A percentile compares a stretch with the other conserved stretches of the same genome.
Conservation (phyloP, 2,113 vertebrate species). For the Toxotes chatareus region DNA sequence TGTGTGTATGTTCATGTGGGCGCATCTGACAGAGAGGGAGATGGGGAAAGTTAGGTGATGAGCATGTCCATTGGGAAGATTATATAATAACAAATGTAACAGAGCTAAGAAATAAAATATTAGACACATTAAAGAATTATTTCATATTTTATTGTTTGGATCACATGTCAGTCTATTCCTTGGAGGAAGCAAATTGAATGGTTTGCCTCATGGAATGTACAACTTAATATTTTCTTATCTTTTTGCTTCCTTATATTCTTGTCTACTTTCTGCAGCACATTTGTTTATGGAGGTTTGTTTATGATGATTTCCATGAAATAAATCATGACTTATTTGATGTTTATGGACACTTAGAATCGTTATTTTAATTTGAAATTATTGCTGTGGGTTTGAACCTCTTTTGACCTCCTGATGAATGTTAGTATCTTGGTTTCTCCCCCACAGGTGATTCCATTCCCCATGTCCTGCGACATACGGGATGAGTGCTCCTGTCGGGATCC, state of each 20-base stretch:
- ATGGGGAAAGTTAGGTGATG: neutral
- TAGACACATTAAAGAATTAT: neutral
- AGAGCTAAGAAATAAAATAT: neutral
- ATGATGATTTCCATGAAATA: neutral
- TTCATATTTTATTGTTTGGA: neutral
- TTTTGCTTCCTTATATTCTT: neutral
- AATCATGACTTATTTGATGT: neutral
- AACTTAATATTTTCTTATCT: neutral
- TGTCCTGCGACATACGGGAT: slow-evolving; percentile 93
- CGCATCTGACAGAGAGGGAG: neutral
- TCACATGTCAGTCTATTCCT: neutral
- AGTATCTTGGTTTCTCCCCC: slow-evolving; percentile 44
- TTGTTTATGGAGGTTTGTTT: neutral
- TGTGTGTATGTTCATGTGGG: neutral
- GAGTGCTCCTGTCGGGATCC: slow-evolving; percentile 97
- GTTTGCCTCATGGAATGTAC: neutral
- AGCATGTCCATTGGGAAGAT: neutral
- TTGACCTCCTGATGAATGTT: neutral
- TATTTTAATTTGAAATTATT: neutral
- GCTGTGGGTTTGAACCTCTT: neutral
- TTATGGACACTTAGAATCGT: neutral
- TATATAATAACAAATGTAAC: neutral
- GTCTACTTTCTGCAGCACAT: neutral
- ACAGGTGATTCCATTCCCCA: slow-evolving; percentile 96
- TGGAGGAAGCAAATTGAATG: no score